These are phyloP conservation scores for Ips nitidus DNA, from an alignment of 1,140 invertebrate species.

Conservation along the genomic window DNA sequence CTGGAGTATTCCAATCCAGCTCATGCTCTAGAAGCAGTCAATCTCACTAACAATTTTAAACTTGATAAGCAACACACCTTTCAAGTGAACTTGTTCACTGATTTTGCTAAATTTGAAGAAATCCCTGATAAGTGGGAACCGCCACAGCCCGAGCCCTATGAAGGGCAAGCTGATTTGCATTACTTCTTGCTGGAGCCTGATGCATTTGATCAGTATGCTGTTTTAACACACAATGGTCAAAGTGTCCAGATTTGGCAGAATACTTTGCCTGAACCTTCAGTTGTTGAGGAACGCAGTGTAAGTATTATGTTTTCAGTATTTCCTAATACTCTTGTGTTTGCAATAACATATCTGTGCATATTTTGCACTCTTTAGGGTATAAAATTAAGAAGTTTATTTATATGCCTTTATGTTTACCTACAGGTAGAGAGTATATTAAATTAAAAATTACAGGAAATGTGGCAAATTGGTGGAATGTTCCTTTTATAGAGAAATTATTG, in stretches of 20 bases:
- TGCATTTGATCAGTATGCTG: slow-evolving; percentile 93
- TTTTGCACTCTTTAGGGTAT: too few relatives aligned
- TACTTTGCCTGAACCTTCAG: slow-evolving; percentile 80
- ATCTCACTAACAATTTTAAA: slow-evolving; percentile 87
- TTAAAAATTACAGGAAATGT: too few relatives aligned
- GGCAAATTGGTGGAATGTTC: too few relatives aligned
- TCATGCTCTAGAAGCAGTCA: slow-evolving; percentile 84
- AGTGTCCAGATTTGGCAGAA: slow-evolving; percentile 89
- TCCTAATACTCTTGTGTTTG: neutral
- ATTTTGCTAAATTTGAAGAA: slow-evolving; percentile 87
- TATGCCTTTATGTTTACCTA: too few relatives aligned
- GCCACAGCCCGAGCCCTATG: slow-evolving; percentile 84
- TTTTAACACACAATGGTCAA: slow-evolving; percentile 77
- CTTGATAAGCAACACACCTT: slow-evolving; percentile 97
- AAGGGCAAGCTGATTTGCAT: slow-evolving; percentile 85
- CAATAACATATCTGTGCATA: too few relatives aligned
- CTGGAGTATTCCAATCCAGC: slow-evolving; percentile 84
- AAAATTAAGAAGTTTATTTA: too few relatives aligned
- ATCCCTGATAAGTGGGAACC: slow-evolving; percentile 93
- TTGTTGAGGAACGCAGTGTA: slow-evolving; percentile 82
- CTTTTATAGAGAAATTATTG: too few relatives aligned
- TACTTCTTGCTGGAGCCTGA: slow-evolving; percentile 91
- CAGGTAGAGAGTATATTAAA: too few relatives aligned
- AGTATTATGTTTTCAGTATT: slow-evolving; percentile 43
- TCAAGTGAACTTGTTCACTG: slow-evolving; percentile 92